These are phyloP conservation scores for Lepidocyrtoides sp. DNA, from an alignment of 2,888 invertebrate species.

Conservation along the genomic window DNA sequence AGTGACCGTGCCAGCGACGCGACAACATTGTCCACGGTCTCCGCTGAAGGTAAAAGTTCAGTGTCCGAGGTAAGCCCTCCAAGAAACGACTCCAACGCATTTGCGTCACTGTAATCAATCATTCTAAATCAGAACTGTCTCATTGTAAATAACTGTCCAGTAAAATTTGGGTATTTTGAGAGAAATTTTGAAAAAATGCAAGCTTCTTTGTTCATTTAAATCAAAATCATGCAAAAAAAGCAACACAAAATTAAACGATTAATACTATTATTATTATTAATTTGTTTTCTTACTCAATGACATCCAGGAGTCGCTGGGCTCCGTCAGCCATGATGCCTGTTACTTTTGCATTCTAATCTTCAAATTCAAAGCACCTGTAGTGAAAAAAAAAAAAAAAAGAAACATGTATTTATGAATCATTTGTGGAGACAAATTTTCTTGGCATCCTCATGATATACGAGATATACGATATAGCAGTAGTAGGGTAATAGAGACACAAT, in stretches of 20 bases:
- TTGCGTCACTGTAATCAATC: constrained; percentile 83
- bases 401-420: background rate
- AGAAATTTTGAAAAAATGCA: background rate
- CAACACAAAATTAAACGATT: background rate
- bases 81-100: constrained; percentile 85
- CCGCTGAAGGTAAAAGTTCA: constrained; percentile 83
- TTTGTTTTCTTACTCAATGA: constrained; percentile 85
- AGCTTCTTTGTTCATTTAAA: background rate
- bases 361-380: constrained; percentile 81
- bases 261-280: background rate
- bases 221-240: background rate
- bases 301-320: constrained; percentile 85
- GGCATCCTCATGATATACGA: too few species aligned
- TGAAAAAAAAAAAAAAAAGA: constrained; percentile 68
- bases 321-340: constrained; percentile 85
- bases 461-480: too few species aligned
- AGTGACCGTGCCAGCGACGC: constrained; percentile 84
- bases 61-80: constrained; percentile 83
- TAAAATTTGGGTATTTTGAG: background rate
- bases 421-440: too few species aligned
- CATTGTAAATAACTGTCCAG: constrained; percentile 1
- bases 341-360: constrained; percentile 84
- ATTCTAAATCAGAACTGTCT: constrained; percentile 20
- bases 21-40: constrained; percentile 85
- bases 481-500: too few species aligned